Evolutionary conservation across 2,797 vertebrate genomes (phyloP).

Genomic region (Discoglossus pictus): DNA sequence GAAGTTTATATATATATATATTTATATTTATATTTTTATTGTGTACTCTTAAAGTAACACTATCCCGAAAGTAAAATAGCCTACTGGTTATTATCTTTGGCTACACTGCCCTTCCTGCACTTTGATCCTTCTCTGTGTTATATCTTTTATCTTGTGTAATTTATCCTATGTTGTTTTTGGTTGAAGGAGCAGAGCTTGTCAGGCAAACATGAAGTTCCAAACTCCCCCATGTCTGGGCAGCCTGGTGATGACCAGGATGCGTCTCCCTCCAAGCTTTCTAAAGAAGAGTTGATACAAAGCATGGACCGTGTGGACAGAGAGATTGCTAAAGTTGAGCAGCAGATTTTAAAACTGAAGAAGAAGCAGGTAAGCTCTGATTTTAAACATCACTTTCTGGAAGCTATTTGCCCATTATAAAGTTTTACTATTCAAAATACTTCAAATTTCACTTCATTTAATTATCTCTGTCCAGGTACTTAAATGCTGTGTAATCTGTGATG

Average conservation of each 20-base stretch:
- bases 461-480: no score
- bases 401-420: no score
- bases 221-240: constrained; percentile 79
- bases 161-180: not conserved
- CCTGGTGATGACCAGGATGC: constrained; percentile 89
- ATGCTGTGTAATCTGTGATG: no score
- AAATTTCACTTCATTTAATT: no score
- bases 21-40: no score
- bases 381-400: no score
- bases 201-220: constrained; percentile 81
- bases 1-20: no score
- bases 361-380: constrained; percentile 84
- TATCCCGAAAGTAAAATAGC: no score
- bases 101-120: no score
- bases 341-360: constrained; percentile 97
- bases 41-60: no score
- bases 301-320: constrained; percentile 98
- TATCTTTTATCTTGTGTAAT: constrained; percentile 13
- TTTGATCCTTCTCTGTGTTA: not conserved
- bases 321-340: constrained; percentile 97
- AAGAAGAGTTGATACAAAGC: constrained; percentile 97
- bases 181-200: constrained; percentile 84
- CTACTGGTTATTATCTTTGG: no score
- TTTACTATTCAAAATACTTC: no score
- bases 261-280: constrained; percentile 96